These are phyloP conservation scores for Aphelenchoides fujianensis DNA, from an alignment of 1,140 invertebrate genomes.

Conservation along the genomic window DNA sequence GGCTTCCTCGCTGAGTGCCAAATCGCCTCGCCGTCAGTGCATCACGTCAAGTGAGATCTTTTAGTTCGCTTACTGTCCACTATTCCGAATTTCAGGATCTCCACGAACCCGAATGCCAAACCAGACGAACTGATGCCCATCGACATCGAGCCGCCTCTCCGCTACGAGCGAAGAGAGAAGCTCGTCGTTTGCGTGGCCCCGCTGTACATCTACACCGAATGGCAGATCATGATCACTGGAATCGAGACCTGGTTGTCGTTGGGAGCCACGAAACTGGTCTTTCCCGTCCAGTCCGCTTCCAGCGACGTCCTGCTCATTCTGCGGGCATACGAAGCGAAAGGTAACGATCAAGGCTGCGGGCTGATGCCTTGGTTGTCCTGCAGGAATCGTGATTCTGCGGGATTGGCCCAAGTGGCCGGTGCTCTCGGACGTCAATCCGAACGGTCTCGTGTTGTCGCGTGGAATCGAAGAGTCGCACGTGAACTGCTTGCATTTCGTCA, in stretches of 20 bases:
- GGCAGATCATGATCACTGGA: constrained; percentile 60
- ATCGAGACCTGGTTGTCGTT: constrained; percentile 59
- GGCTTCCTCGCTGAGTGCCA: constrained; percentile 59
- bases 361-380: constrained; percentile 23
- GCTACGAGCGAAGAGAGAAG: constrained; percentile 39
- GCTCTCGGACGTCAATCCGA: constrained; percentile 60
- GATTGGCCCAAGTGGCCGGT: constrained; percentile 62
- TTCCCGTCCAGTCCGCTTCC: constrained; percentile 60
- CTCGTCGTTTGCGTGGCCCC: constrained; percentile 61
- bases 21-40: constrained; percentile 36
- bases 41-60: constrained; percentile 32
- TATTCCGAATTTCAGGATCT: constrained; percentile 29
- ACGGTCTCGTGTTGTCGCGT: constrained; percentile 59
- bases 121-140: constrained; percentile 31
- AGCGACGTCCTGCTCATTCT: constrained; percentile 50
- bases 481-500: constrained; percentile 60
- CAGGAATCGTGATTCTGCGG: constrained; percentile 57
- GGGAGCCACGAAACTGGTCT: constrained; percentile 60
- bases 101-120: constrained; percentile 35
- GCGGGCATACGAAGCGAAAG: constrained; percentile 52
- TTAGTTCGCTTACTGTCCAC: constrained; percentile 20
- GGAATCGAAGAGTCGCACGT: constrained; percentile 62
- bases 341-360: constrained; percentile 23
- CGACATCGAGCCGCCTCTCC: constrained; percentile 43
- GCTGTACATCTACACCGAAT: constrained; percentile 60